Base-by-base conservation (phyloP, 2,888 invertebrate species). In the Euzophera pinguis region DNA sequence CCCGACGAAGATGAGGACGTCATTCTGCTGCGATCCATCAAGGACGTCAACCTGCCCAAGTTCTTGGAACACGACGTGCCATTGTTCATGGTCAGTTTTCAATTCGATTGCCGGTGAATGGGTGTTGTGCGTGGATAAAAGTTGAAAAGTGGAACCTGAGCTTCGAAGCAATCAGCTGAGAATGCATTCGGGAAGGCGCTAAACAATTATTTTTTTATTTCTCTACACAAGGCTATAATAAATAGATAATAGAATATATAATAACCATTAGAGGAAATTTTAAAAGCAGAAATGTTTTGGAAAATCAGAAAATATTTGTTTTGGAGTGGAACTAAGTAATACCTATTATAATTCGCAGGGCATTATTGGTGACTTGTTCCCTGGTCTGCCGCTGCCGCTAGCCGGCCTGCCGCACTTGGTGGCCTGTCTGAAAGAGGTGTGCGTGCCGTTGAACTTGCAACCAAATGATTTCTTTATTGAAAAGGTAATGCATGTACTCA, bases 31-130 rank as follows among this genome's bases (percentile, higher is more conserved):
- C 92, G 97, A 14, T 98, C 98, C 17, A 98, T 99, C 64, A 95
- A 96, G 71, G 98, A 98, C 80, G 97, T 98, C 14, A 98, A 98
- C 82, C 81, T 98, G 53, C 97, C 99, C 0, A 98, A 98, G 80
- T 98, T 98, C 74, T 91, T 98, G 55, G 94, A 94, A 49, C 97
- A 95, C 63, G 96, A 96, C 71, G 92, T 98, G 22, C 97, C 97
- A 0, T 85, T 98, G 4, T 98, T 98, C 71, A 93, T 96, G 91
- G 93, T 93, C 71, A 69, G 65, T 48, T 43, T 7, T 27, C 3
- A n/a, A n/a, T n/a, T n/a, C n/a, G n/a, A n/a, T n/a, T n/a, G n/a
- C n/a, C n/a, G n/a, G n/a, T n/a, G n/a, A n/a, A n/a, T n/a, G n/a
- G n/a, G n/a, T n/a, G n/a, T n/a, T n/a, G n/a, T n/a, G n/a, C n/a